Evolutionary conservation across 2,888 invertebrate genomes (phyloP).

Genomic region (Morpho deidamia): DNA sequence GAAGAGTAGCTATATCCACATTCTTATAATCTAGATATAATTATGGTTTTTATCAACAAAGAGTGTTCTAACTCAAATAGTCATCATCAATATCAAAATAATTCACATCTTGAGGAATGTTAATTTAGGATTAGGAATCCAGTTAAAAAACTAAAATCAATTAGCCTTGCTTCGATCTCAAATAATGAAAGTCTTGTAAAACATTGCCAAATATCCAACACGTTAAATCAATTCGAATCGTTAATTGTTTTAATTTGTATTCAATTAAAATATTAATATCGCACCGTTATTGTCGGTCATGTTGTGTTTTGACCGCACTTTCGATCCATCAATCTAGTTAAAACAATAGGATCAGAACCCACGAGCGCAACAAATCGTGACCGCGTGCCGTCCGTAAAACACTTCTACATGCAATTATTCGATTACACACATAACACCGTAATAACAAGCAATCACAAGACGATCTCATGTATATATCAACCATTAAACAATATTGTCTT

Average conservation of each 20-base stretch:
- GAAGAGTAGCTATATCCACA: no score
- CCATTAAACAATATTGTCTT: slow-evolving; percentile 54
- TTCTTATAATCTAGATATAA: no score
- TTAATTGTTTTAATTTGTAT: slow-evolving; percentile 20
- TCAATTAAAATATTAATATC: slow-evolving; percentile 37
- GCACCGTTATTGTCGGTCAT: slow-evolving; percentile 49
- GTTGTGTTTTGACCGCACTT: slow-evolving; percentile 46
- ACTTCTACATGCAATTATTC: slow-evolving; percentile 39
- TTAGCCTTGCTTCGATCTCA: neutral
- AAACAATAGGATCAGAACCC: slow-evolving; percentile 55
- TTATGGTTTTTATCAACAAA: no score
- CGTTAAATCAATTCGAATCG: slow-evolving; percentile 1
- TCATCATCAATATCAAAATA: no score
- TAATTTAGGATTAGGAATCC: no score
- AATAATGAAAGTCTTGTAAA: neutral
- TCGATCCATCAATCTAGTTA: slow-evolving; percentile 56
- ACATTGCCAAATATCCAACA: neutral
- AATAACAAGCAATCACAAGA: slow-evolving; percentile 45
- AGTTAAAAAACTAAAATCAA: neutral
- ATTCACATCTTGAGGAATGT: no score
- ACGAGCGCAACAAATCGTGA: slow-evolving; percentile 49
- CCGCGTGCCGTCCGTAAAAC: slow-evolving; percentile 44
- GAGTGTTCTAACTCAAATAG: no score
- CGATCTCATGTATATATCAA: slow-evolving; percentile 27
- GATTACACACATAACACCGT: slow-evolving; percentile 56